phyloP scores from a whole-genome alignment of 2,113 vertebrate genomes.

The Sapajus apella region DNA sequence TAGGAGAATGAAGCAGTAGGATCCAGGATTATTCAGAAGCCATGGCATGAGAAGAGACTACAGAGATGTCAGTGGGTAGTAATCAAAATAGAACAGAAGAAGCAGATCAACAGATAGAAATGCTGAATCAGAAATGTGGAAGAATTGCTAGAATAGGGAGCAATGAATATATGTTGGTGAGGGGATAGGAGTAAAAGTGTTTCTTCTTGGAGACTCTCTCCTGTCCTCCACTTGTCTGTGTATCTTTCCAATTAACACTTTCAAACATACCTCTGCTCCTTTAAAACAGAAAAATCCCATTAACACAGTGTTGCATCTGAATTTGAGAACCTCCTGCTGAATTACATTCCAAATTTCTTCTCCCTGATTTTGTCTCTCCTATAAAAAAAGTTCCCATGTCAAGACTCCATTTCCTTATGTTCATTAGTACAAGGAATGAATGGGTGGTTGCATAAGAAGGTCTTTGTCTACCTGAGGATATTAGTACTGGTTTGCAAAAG shows the following conservation, averaged over 20 bases:
- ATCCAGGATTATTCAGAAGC: not conserved
- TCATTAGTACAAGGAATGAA: not conserved
- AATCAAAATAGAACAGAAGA: not conserved
- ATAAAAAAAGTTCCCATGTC: not conserved
- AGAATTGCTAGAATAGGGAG: not conserved
- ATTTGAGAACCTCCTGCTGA: not conserved
- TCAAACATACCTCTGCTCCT: not conserved
- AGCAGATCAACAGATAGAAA: not conserved
- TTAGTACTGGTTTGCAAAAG: not conserved
- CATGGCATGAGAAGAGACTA: not conserved
- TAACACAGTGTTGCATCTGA: not conserved
- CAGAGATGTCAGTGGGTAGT: not conserved
- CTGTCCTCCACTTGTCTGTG: not conserved
- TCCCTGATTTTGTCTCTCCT: not conserved
- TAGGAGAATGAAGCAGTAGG: not conserved
- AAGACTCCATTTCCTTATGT: not conserved
- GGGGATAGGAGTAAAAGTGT: not conserved
- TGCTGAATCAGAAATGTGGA: not conserved
- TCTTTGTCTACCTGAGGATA: not conserved
- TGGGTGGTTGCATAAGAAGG: not conserved
- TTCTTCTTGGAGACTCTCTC: not conserved
- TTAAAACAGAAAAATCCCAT: not conserved
- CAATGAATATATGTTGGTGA: not conserved
- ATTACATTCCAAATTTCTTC: not conserved
- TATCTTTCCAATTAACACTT: not conserved